These are phyloP conservation scores for Cephus rjabovi DNA, from an alignment of 2,888 invertebrate genomes.

Conservation along the genomic window DNA sequence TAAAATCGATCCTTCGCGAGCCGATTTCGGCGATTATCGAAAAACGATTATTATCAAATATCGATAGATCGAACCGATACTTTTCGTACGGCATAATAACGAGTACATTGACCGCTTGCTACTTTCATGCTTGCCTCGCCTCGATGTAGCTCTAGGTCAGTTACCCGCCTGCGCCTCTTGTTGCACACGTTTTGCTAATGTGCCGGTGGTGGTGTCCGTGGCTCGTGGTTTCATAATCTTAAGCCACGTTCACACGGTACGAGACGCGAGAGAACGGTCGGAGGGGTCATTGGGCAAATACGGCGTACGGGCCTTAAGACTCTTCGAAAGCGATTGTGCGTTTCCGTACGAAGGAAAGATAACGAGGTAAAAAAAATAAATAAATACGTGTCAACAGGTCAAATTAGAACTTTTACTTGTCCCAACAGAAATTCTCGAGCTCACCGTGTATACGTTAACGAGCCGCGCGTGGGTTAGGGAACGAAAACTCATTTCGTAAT, in stretches of 20 bases:
- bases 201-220: conserved; percentile 7
- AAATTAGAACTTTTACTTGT: no score
- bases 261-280: no score
- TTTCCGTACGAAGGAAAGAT: no score
- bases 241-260: conserved; percentile 16
- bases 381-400: no score
- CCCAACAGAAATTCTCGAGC: no score
- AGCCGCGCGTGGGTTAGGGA: no score
- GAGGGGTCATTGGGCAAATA: no score
- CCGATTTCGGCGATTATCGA: neutral
- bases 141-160: conserved; percentile 44
- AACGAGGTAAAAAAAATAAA: no score
- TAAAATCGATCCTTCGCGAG: neutral
- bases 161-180: conserved; percentile 37
- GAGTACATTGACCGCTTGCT: conserved; percentile 41
- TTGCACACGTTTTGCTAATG: conserved; percentile 20
- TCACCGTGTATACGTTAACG: no score
- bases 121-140: conserved; percentile 24
- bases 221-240: conserved; percentile 25
- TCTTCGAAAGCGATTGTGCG: no score
- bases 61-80: neutral
- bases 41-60: neutral
- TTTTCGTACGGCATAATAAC: conserved; percentile 18
- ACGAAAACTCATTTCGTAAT: no score
- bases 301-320: no score